Evolutionary conservation across 2,797 vertebrate species (phyloP).

Genomic region (Antennarius maculatus): DNA sequence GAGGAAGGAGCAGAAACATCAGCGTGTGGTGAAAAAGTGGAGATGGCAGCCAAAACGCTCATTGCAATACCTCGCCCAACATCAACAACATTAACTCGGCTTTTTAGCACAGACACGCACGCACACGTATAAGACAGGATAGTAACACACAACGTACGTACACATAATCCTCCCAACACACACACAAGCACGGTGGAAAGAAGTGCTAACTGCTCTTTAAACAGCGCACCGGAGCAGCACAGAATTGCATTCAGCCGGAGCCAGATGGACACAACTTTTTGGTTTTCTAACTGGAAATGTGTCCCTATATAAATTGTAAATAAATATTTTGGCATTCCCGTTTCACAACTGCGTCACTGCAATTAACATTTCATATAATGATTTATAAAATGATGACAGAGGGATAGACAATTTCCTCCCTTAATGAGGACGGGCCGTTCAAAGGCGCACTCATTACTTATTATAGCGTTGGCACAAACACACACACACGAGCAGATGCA

Average conservation of each 20-base stretch:
- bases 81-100: constrained; percentile 66
- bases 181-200: constrained; percentile 46
- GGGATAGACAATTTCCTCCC: constrained; percentile 55
- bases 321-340: constrained; percentile 67
- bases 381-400: constrained; percentile 71
- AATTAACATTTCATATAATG: constrained; percentile 66
- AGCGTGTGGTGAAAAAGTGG: constrained; percentile 52
- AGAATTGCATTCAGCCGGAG: constrained; percentile 61
- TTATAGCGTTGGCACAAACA: constrained; percentile 46
- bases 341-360: constrained; percentile 59
- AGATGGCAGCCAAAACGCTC: constrained; percentile 61
- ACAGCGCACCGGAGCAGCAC: constrained; percentile 47
- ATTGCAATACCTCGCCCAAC: constrained; percentile 56
- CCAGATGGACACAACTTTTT: constrained; percentile 46
- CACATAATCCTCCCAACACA: constrained; percentile 17
- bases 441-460: constrained; percentile 53
- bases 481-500: constrained; percentile 16
- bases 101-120: constrained; percentile 46
- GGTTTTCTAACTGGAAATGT: constrained; percentile 57
- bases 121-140: constrained; percentile 22
- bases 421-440: constrained; percentile 60
- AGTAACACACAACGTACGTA: constrained; percentile 36
- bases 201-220: constrained; percentile 71
- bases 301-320: constrained; percentile 64
- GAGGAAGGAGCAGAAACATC: constrained; percentile 62